Evolutionary conservation across 1,140 invertebrate genomes (phyloP).

Genomic region (Pseudomyrmex dendroicus): DNA sequence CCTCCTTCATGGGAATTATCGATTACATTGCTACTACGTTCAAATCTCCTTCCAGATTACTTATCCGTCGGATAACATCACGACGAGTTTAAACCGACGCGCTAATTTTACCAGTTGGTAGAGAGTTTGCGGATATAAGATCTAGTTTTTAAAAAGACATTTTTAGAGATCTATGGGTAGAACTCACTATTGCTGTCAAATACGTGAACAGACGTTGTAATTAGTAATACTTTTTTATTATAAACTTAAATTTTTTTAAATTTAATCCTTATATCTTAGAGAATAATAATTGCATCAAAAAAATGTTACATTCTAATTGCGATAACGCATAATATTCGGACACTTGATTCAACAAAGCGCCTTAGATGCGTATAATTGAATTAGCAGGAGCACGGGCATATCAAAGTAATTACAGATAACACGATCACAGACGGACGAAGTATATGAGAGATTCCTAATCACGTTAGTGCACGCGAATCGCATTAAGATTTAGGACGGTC

Average conservation of each 20-base stretch:
- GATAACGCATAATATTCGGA: conserved; percentile 9
- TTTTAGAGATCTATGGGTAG: background rate
- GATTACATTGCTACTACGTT: conserved; percentile 75
- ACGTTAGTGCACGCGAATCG: conserved; percentile 53
- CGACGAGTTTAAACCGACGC: conserved; percentile 66
- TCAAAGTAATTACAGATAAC: conserved; percentile 59
- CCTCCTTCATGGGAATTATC: conserved; percentile 77
- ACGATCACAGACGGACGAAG: conserved; percentile 41
- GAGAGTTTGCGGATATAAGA: conserved; percentile 18
- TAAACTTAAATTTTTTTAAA: too few species aligned
- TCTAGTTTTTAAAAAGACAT: background rate
- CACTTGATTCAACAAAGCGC: background rate
- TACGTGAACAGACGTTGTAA: too few species aligned
- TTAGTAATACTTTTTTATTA: too few species aligned
- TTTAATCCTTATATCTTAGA: background rate
- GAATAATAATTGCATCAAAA: background rate
- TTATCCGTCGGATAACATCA: conserved; percentile 77
- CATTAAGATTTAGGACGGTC: conserved; percentile 54
- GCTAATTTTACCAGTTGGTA: conserved; percentile 53
- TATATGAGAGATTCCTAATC: conserved; percentile 48
- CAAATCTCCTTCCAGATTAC: conserved; percentile 74
- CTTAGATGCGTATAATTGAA: conserved; percentile 42
- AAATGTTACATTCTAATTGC: background rate
- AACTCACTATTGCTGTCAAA: too few species aligned
- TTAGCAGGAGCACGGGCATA: conserved; percentile 41